Base-by-base conservation (phyloP, 1,140 invertebrate genomes). In the Trachelipus rathkii region DNA sequence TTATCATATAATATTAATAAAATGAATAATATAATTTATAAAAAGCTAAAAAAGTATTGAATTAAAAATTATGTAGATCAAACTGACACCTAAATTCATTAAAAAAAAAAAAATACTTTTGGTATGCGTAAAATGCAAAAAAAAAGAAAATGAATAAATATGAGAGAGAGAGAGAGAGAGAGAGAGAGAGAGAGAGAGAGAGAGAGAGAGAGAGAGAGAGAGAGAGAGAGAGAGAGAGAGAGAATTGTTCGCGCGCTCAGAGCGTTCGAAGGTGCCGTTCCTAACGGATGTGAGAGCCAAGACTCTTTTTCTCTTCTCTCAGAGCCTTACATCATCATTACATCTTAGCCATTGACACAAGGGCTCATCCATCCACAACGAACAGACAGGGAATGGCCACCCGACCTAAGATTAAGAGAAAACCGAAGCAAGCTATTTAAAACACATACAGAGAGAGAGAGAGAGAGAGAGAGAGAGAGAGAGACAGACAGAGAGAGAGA, bases 191-290 rank as follows among this genome's bases (percentile, higher is more conserved):
- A 10, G 46, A 10, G 46, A 10, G 46, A 10, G 46, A 10, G 67
- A 11, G 67, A 11, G 67, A 11, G 67, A 69, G 21, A 21, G 67
- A 69, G 67, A 69, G 67, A 69, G 67, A 69, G 67, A 69, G 71
- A 45, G 71, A 21, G 0, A 6, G 71, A 45, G 43, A 44, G 23
- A 72, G 71, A 45, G 71, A 45, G 71, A 45, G 67, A 69, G 21
- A 50, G 15, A 15, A 50, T 50, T 9, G 15, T 50, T 50, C 15
- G 15, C 15, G 46, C 15, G 46, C 15, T 50, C 46, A 10, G 46
- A 11, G 71, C n/a, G 67, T n/a, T 23, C 11, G 71, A 72, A n/a
- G 44, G 44, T 6, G 71, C 43, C 24, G 19, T n/a, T 23, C 33
- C 19, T 15, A n/a, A n/a, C n/a, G 44, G 43, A 15, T 71, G 43